A percentile compares a stretch with the other conserved stretches of the same genome.
These are phyloP conservation scores for Amiota communis DNA, from an alignment of 2,888 invertebrate species.

Conservation along the genomic window DNA sequence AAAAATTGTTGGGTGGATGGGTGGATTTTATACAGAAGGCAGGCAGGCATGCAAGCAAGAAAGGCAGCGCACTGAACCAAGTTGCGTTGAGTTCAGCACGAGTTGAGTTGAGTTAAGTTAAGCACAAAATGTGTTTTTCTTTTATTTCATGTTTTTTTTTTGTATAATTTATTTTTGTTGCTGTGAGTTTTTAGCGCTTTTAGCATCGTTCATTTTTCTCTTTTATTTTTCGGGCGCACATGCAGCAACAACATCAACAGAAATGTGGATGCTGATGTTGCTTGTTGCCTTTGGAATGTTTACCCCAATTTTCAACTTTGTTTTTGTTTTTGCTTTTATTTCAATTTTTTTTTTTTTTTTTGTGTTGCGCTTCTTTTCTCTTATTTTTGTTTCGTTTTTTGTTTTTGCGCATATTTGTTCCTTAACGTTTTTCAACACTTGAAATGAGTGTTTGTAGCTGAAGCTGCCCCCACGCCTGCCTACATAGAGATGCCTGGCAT, in stretches of 20 bases:
- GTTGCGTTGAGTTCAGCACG: neutral
- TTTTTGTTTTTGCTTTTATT: conserved; percentile 40
- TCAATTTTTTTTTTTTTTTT: conserved; percentile 37
- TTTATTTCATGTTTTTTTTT: neutral
- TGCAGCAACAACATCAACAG: neutral
- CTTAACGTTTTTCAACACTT: neutral
- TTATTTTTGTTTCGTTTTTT: conserved; percentile 33
- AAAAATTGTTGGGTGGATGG: neutral
- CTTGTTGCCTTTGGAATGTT: conserved; percentile 46
- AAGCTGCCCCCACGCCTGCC: neutral
- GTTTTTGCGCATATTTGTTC: neutral
- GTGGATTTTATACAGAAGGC: neutral
- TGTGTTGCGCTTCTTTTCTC: conserved; percentile 29
- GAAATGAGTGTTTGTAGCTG: conserved; percentile 20
- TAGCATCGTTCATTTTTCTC: neutral
- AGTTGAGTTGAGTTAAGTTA: neutral
- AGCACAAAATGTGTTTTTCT: neutral
- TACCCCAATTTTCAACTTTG: conserved; percentile 65
- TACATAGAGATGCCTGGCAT: too few relatives aligned
- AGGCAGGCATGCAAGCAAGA: neutral
- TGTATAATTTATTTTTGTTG: conserved; percentile 5
- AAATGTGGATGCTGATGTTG: neutral
- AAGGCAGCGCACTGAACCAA: neutral
- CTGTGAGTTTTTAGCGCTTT: neutral
- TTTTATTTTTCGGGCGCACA: conserved; percentile 5